Evolutionary conservation across 2,888 invertebrate species (phyloP), one percentile per base, ranked within the genome.

Genomic region (Lasioglossum marginatum): DNA sequence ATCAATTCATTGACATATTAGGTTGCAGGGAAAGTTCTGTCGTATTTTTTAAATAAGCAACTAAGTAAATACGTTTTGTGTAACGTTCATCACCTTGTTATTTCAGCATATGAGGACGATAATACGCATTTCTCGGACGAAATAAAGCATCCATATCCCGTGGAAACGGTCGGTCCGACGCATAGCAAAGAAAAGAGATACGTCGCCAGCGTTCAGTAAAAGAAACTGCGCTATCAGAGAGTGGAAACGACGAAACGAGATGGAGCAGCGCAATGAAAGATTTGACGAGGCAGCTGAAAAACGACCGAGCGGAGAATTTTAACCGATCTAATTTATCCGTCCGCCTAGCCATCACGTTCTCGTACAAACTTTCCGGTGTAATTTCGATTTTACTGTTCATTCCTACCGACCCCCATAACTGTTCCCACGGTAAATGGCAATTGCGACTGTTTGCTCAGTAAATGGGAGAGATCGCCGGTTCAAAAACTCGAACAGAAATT

Each of bases 361-460:
- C 16, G 63, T 16, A 52, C 57, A 57, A 78, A 82, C 57, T 57
- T 78, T 75, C 72, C 43, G 75, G 76, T 23, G 68, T 83, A 87
- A 87, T 86, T 87, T 81, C 75, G 82, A 87, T 83, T 87, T 87
- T 87, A 83, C 78, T 43, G 77, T 68, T 31, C 74, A 52, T 78
- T 87, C 73, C 68, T 78, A 71, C 82, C 71, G 77, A 87, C 57
- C 79, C 68, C 79, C 80, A 73, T 77, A 80, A 82, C 66, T 77
- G 71, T 75, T 86, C 86, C 74, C 57, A 23, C 34, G n/a, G n/a
- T 40, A 34, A 12, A 45, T 71, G 27, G n/a, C 80, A 66, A 80
- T 66, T 43, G 45, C n/a, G 57, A 66, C 72, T 73, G 73, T 80
- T 66, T 79, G 76, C 72, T 66, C 31, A 52, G 45, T 6, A 77